Evolutionary conservation across 2,113 vertebrate species (phyloP).

Genomic region (Pandion haliaetus): DNA sequence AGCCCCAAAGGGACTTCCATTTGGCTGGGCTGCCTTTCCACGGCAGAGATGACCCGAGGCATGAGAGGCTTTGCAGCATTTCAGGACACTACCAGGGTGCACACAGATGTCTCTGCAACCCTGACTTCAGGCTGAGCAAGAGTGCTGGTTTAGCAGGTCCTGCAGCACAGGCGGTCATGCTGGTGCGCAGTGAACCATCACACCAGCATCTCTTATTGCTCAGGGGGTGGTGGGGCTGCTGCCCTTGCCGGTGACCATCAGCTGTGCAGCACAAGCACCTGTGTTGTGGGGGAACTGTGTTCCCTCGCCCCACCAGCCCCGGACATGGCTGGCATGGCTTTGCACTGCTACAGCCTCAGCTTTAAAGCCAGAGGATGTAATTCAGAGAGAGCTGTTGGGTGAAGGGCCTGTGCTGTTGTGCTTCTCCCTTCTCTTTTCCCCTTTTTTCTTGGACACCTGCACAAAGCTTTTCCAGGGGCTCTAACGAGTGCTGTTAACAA

Average conservation of each 20-base stretch:
- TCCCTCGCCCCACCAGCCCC: background rate
- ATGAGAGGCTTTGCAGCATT: accelerated
- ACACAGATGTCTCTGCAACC: background rate
- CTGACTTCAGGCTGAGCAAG: background rate
- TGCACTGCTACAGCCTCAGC: background rate
- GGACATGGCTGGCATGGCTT: accelerated
- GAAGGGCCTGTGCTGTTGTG: background rate
- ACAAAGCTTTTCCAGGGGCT: background rate
- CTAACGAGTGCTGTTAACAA: background rate
- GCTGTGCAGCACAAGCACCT: background rate
- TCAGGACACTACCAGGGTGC: background rate
- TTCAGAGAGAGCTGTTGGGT: background rate
- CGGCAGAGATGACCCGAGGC: background rate
- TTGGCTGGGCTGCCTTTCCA: background rate
- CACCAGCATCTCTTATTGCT: accelerated
- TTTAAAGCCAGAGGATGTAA: background rate
- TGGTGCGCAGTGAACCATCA: accelerated
- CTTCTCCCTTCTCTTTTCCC: background rate
- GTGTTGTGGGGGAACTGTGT: accelerated
- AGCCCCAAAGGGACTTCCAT: conserved; percentile 42
- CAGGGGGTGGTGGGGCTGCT: background rate
- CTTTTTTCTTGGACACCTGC: background rate
- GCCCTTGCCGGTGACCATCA: background rate
- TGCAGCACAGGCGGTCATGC: accelerated
- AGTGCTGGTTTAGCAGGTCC: background rate